phyloP scores from a whole-genome alignment of 1,140 invertebrate genomes.

The Calliopsis andreniformis region DNA sequence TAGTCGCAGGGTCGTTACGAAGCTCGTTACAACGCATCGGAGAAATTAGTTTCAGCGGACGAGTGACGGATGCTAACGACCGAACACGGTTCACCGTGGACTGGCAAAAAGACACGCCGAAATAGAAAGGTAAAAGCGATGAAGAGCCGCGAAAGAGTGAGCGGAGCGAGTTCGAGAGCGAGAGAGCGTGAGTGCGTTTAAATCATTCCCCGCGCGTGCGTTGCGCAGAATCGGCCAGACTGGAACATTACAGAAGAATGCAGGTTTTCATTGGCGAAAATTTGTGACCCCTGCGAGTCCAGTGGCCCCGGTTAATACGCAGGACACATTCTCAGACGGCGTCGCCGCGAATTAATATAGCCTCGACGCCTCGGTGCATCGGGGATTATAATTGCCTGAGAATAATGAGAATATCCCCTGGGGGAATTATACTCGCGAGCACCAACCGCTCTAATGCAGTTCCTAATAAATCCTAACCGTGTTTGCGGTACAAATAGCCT shows the following conservation, averaged over 20 bases:
- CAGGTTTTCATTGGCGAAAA: slow-evolving; percentile 58
- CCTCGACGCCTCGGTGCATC: slow-evolving; percentile 57
- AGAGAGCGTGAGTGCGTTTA: slow-evolving; percentile 2
- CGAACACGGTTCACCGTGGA: background rate
- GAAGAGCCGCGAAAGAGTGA: background rate
- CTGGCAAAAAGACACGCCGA: slow-evolving; percentile 11
- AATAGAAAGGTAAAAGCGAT: slow-evolving; percentile 26
- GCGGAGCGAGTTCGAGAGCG: background rate
- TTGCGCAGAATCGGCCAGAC: background rate
- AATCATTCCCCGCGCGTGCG: slow-evolving; percentile 24
- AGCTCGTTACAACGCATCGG: background rate
- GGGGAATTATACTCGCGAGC: slow-evolving; percentile 52
- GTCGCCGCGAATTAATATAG: slow-evolving; percentile 68
- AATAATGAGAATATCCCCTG: slow-evolving; percentile 65
- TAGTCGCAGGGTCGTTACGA: background rate
- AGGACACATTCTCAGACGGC: slow-evolving; percentile 66
- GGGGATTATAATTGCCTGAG: slow-evolving; percentile 66
- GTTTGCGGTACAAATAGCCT: slow-evolving; percentile 2
- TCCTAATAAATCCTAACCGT: slow-evolving; percentile 59
- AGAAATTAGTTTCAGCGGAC: slow-evolving; percentile 7
- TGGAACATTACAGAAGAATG: slow-evolving; percentile 39
- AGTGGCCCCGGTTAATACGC: slow-evolving; percentile 61
- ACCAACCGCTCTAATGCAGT: slow-evolving; percentile 48
- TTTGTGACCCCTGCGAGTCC: slow-evolving; percentile 52
- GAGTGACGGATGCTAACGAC: slow-evolving; percentile 19